phyloP scores from a whole-genome alignment of 64 coral and sea anemone species.

The Orbicella faveolata region DNA sequence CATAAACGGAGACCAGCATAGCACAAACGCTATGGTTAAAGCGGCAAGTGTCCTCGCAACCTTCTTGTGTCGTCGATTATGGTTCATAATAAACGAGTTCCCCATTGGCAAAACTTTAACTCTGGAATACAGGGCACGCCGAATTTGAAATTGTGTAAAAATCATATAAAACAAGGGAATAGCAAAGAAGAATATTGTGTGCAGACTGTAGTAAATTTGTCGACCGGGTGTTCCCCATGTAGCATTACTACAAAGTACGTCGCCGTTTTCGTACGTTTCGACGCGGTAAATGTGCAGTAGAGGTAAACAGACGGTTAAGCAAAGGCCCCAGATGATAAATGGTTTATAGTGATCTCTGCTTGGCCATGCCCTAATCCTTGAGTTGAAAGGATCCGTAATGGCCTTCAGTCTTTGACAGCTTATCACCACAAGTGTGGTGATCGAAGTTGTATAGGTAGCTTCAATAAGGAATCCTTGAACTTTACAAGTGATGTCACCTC shows the following conservation, averaged over 20 bases:
- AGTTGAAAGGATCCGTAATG: background rate
- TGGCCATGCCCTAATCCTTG: background rate
- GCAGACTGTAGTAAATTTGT: slow-evolving; percentile 4
- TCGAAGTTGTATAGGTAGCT: slow-evolving; percentile 24
- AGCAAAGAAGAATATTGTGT: background rate
- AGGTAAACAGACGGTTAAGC: background rate
- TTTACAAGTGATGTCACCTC: slow-evolving; percentile 39
- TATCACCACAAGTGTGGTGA: slow-evolving; percentile 26
- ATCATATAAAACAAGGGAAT: background rate
- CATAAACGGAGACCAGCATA: background rate
- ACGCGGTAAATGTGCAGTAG: background rate
- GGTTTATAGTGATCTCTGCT: background rate
- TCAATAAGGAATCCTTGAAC: slow-evolving; percentile 40
- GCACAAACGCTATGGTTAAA: background rate
- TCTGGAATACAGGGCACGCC: background rate
- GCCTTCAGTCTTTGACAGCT: slow-evolving; percentile 29
- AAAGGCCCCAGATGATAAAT: background rate
- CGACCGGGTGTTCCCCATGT: background rate
- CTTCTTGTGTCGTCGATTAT: slow-evolving; percentile 1
- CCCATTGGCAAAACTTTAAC: background rate
- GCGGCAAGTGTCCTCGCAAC: background rate
- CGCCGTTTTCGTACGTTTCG: background rate
- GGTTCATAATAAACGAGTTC: background rate
- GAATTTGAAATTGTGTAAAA: background rate
- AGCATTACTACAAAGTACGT: background rate